Conservation (phyloP, 1,140 invertebrate genomes). For the Brachionus rubens region DNA sequence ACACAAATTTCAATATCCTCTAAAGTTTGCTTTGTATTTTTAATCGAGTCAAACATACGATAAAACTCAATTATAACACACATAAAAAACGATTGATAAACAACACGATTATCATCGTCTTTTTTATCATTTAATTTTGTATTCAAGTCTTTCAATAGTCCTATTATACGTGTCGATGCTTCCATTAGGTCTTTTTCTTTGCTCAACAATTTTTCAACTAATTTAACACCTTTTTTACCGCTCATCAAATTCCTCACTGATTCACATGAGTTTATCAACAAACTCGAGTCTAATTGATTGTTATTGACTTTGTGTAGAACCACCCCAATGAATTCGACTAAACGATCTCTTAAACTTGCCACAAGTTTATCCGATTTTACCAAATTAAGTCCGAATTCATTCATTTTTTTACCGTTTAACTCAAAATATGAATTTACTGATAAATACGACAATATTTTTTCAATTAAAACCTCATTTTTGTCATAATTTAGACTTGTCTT, state of each 20-base stretch:
- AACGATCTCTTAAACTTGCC: neutral
- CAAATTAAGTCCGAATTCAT: neutral
- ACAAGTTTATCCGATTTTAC: neutral
- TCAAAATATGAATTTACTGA: conserved; percentile 19
- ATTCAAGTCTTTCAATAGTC: neutral
- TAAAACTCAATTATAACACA: conserved; percentile 22
- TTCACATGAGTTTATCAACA: neutral
- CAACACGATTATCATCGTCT: neutral
- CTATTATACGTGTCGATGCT: too few relatives aligned
- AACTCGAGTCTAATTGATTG: neutral
- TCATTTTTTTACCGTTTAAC: neutral
- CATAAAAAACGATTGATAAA: conserved; percentile 26
- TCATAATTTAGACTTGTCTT: neutral
- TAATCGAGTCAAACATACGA: conserved; percentile 34
- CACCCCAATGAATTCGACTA: neutral
- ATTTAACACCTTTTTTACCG: neutral
- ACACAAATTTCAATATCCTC: conserved; percentile 39
- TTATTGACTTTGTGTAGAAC: neutral
- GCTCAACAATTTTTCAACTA: neutral
- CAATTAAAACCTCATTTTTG: neutral
- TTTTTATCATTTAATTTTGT: neutral
- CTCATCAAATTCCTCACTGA: neutral
- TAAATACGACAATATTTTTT: neutral
- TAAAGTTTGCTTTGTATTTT: conserved; percentile 3
- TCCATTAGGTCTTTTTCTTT: neutral